A percentile compares a stretch with the other conserved stretches of the same genome.
These are phyloP conservation scores for Mellivora capensis DNA, from an alignment of 2,113 vertebrate species.

Conservation along the genomic window DNA sequence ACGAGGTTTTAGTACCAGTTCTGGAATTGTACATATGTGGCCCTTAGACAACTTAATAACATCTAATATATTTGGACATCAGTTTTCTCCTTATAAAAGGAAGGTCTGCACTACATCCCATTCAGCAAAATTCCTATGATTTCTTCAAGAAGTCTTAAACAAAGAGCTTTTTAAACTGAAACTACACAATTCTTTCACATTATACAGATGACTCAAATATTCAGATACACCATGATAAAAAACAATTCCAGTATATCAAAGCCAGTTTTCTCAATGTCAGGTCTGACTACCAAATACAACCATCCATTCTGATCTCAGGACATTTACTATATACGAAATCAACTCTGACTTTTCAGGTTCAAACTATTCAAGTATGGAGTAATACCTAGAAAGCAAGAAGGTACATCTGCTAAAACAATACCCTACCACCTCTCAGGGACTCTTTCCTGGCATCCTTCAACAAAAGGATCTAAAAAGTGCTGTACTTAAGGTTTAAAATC, in stretches of 20 bases:
- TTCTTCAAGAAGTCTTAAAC: conserved; percentile 9
- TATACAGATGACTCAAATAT: neutral
- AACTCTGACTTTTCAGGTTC: neutral
- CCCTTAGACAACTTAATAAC: neutral
- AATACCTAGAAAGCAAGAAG: neutral
- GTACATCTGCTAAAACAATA: neutral
- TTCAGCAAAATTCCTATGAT: neutral
- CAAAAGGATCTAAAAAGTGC: too few species aligned
- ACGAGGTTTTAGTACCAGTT: neutral
- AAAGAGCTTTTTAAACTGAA: conserved; percentile 18
- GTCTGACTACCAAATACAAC: neutral
- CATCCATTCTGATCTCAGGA: neutral
- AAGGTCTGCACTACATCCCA: neutral
- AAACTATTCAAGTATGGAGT: neutral
- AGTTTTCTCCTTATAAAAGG: neutral
- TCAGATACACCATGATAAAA: neutral
- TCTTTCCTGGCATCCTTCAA: neutral
- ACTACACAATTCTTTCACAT: neutral
- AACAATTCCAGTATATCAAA: neutral
- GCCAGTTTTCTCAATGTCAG: neutral
- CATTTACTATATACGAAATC: neutral
- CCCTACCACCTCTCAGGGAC: neutral
- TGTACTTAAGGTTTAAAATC: neutral
- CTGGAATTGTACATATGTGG: neutral
- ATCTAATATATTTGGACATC: neutral